Percentiles rank a stretch among this genome's conserved stretches.
Evolutionary conservation across 2,797 vertebrate genomes (phyloP).

Genomic region (Tenualosa ilisha): DNA sequence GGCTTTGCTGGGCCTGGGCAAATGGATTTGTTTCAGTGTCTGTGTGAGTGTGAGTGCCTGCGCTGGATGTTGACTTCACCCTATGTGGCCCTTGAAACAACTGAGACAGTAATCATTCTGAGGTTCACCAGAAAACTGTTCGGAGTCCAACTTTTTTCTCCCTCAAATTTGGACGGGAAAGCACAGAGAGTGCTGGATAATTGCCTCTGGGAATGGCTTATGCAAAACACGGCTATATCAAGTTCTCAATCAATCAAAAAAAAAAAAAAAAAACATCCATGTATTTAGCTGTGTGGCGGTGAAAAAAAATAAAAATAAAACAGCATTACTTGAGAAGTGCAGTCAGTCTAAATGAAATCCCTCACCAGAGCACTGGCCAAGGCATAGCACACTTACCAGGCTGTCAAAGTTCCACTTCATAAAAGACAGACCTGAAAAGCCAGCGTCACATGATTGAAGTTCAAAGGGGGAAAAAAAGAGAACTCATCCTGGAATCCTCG

Average conservation of each 20-base stretch:
- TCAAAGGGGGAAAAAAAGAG: neutral
- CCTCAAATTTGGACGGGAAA: neutral
- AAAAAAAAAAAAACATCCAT: neutral
- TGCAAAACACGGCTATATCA: neutral
- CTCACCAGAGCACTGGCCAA: neutral
- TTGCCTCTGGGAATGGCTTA: neutral
- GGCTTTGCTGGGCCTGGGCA: neutral
- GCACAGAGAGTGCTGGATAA: neutral
- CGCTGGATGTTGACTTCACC: conserved; percentile 30
- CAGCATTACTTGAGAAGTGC: neutral
- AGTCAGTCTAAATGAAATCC: neutral
- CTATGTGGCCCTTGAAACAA: conserved; percentile 31
- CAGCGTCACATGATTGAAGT: conserved; percentile 9
- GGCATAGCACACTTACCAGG: neutral
- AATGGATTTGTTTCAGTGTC: neutral
- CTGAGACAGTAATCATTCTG: conserved; percentile 27
- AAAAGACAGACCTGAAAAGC: conserved; percentile 6
- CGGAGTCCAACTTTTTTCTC: conserved; percentile 10
- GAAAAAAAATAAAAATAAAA: neutral
- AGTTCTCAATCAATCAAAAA: conserved; percentile 16
- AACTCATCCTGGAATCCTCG: conserved; percentile 23
- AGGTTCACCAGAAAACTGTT: conserved; percentile 24
- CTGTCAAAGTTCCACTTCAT: conserved; percentile 2
- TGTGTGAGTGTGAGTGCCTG: conserved; percentile 12
- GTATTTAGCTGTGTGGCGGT: conserved; percentile 6